Percentiles rank a stretch among this genome's conserved stretches.
Evolutionary conservation across 2,797 vertebrate species (phyloP).

Genomic region (Arnoldichthys spilopterus): DNA sequence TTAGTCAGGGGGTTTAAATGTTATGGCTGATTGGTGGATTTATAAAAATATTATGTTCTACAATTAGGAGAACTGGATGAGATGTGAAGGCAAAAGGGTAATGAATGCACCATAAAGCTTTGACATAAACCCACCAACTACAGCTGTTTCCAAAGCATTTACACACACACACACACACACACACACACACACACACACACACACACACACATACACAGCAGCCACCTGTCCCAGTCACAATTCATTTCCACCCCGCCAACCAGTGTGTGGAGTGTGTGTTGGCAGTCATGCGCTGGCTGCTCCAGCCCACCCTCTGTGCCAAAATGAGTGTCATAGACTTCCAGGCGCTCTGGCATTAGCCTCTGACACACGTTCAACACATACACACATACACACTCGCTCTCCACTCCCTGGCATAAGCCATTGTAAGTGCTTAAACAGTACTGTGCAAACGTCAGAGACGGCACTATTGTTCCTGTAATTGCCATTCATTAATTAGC

Average conservation of each 20-base stretch:
- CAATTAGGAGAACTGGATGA: too few species aligned
- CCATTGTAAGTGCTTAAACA: not conserved
- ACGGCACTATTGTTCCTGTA: not conserved
- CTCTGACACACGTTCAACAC: slow-evolving; percentile 29
- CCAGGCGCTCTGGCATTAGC: slow-evolving; percentile 62
- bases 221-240: slow-evolving; percentile 36
- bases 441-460: not conserved
- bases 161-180: not conserved
- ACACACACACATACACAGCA: slow-evolving; percentile 25
- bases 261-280: slow-evolving; percentile 43
- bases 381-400: not conserved
- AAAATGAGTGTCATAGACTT: slow-evolving; percentile 65
- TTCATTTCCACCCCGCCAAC: slow-evolving; percentile 45
- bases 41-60: too few species aligned
- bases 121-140: not conserved
- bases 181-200: slow-evolving; percentile 9
- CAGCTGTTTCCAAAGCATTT: slow-evolving; percentile 9
- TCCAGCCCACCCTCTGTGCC: slow-evolving; percentile 55
- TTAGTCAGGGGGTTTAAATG: too few species aligned
- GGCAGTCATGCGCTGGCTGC: slow-evolving; percentile 52
- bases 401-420: not conserved
- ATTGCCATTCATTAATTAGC: not conserved
- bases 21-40: too few species aligned
- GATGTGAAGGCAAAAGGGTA: not conserved
- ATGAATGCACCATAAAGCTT: not conserved